Percentiles rank a stretch among this genome's conserved stretches.
Conservation (phyloP, 2,797 vertebrate genomes). For the Sphenopsis melanotis region DNA sequence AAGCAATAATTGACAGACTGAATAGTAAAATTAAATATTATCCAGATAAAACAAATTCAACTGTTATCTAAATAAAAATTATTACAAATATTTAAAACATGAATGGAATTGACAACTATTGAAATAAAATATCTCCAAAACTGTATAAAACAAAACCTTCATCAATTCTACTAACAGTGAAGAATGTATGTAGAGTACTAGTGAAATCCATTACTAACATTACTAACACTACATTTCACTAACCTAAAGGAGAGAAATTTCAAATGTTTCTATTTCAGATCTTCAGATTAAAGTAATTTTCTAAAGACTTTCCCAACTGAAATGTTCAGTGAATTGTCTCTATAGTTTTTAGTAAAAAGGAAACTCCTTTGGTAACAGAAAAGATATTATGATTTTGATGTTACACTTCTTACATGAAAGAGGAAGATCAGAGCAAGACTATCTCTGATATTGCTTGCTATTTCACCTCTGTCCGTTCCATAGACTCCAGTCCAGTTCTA, state of each 20-base stretch:
- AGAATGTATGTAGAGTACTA: not conserved
- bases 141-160: not conserved
- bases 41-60: not conserved
- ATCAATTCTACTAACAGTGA: not conserved
- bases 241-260: not conserved
- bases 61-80: not conserved
- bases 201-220: not conserved
- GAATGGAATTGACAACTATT: not conserved
- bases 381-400: not conserved
- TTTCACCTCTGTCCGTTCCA: not conserved
- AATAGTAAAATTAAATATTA: not conserved
- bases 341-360: not conserved
- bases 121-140: not conserved
- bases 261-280: not conserved
- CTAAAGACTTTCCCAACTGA: not conserved
- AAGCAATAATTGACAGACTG: not conserved
- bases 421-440: not conserved
- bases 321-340: not conserved
- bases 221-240: not conserved
- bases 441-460: rapidly evolving
- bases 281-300: not conserved
- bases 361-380: not conserved
- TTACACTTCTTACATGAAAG: not conserved
- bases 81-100: not conserved
- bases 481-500: not conserved